Conservation (phyloP, 2,888 invertebrate genomes). For the Crepidodera aurea region DNA sequence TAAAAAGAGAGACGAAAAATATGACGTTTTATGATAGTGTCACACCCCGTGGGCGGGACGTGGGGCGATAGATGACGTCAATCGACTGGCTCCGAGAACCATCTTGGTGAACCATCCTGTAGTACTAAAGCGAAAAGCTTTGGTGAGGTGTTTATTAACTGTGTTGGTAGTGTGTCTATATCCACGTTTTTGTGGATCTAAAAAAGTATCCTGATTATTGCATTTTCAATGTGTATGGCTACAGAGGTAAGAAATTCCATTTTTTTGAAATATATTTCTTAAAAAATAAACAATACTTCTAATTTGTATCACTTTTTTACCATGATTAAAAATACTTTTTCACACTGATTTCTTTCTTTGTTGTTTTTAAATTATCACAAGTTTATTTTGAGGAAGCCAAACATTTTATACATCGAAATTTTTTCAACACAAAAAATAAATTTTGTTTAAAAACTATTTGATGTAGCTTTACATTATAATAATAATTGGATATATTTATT, state of each 20-base stretch:
- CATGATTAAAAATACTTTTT: background rate
- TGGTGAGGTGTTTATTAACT: slow-evolving; percentile 43
- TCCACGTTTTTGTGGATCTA: slow-evolving; percentile 51
- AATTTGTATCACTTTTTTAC: too few species aligned
- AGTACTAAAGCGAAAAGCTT: slow-evolving; percentile 46
- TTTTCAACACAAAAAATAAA: too few species aligned
- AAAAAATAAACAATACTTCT: too few species aligned
- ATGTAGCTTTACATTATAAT: too few species aligned
- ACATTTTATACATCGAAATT: background rate
- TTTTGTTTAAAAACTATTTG: background rate
- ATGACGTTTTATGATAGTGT: slow-evolving; percentile 34
- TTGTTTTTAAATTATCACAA: background rate
- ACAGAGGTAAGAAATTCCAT: slow-evolving; percentile 48
- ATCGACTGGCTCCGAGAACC: slow-evolving; percentile 49
- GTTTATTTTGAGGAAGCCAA: background rate
- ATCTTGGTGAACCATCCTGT: slow-evolving; percentile 50
- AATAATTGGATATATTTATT: too few species aligned
- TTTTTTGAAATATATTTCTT: background rate
- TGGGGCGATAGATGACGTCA: slow-evolving; percentile 48
- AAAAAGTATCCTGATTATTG: slow-evolving; percentile 47
- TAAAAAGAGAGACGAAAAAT: slow-evolving; percentile 20
- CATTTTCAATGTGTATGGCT: slow-evolving; percentile 57
- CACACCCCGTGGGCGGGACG: slow-evolving; percentile 26
- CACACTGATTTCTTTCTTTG: background rate
- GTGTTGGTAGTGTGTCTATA: slow-evolving; percentile 43